These are phyloP conservation scores for Pseudorhombus dupliciocellatus DNA, from an alignment of 2,113 vertebrate species.

Conservation along the genomic window DNA sequence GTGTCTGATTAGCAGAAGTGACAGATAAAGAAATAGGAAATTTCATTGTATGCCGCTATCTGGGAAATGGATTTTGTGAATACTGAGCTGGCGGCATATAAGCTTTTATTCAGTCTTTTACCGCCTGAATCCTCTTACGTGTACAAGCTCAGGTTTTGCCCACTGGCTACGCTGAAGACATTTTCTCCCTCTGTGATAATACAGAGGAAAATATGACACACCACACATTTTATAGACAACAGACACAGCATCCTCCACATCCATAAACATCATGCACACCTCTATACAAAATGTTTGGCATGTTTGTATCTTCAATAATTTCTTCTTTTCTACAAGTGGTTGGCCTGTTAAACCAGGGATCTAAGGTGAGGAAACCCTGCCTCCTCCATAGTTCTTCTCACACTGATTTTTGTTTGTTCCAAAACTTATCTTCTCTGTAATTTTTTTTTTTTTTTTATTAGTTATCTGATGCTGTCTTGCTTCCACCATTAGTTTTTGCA, in stretches of 20 bases:
- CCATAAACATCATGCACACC: not conserved
- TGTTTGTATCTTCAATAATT: not conserved
- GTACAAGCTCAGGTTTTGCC: slow-evolving; percentile 41
- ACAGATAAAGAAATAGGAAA: slow-evolving; percentile 71
- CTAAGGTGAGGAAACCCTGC: not conserved
- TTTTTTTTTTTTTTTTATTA: no score
- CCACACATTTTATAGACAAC: not conserved
- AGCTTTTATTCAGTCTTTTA: slow-evolving; percentile 54
- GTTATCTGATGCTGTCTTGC: not conserved
- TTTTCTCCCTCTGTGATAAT: slow-evolving; percentile 16
- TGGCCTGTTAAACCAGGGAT: not conserved
- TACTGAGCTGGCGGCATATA: slow-evolving; percentile 52
- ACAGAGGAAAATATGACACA: not conserved
- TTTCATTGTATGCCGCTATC: slow-evolving; percentile 61
- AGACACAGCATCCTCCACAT: not conserved
- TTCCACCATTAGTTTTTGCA: not conserved
- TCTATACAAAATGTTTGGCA: not conserved
- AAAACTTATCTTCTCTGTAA: no score
- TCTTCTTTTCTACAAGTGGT: not conserved
- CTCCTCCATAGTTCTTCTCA: no score
- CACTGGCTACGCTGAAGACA: slow-evolving; percentile 11
- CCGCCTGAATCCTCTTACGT: slow-evolving; percentile 52
- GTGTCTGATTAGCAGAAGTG: slow-evolving; percentile 63
- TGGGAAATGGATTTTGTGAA: slow-evolving; percentile 65
- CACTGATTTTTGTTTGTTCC: no score